Evolutionary conservation across 2,797 vertebrate genomes (phyloP).

Genomic region (Cyprinella venusta): DNA sequence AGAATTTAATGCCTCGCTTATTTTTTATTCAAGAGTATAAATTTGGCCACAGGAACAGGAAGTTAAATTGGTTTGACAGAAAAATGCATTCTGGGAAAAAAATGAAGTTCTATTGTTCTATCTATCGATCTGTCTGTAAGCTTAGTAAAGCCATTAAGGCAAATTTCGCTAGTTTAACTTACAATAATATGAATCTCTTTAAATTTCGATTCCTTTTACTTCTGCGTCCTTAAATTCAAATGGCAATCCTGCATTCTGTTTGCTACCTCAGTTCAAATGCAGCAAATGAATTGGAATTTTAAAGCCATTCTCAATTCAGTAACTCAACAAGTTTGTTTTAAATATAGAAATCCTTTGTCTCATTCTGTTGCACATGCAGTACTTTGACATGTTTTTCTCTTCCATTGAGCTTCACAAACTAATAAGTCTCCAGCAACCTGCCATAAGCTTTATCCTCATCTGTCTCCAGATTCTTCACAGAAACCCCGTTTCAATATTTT

Average conservation of each 20-base stretch:
- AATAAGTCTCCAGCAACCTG: conserved; percentile 6
- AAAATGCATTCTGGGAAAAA: neutral
- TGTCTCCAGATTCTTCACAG: conserved; percentile 17
- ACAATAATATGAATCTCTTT: neutral
- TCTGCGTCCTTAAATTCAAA: neutral
- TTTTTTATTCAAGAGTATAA: neutral
- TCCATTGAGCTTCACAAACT: conserved; percentile 7
- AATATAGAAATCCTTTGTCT: neutral
- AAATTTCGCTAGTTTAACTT: neutral
- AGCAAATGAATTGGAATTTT: neutral
- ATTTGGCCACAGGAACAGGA: conserved; percentile 9
- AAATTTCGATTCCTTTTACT: neutral
- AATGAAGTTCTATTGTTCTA: neutral
- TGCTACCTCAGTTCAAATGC: conserved; percentile 7
- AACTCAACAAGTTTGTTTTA: neutral
- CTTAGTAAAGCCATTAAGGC: neutral
- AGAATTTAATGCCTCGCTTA: neutral
- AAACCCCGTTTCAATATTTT: conserved; percentile 17
- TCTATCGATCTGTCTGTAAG: too few species aligned
- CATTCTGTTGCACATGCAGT: neutral
- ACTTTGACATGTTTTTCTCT: conserved; percentile 14
- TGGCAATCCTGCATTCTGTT: neutral
- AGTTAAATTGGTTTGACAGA: too few species aligned
- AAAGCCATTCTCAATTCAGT: neutral
- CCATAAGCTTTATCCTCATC: neutral